Evolutionary conservation across 2,888 invertebrate species (phyloP).

Genomic region (Scotopteryx bipunctaria): DNA sequence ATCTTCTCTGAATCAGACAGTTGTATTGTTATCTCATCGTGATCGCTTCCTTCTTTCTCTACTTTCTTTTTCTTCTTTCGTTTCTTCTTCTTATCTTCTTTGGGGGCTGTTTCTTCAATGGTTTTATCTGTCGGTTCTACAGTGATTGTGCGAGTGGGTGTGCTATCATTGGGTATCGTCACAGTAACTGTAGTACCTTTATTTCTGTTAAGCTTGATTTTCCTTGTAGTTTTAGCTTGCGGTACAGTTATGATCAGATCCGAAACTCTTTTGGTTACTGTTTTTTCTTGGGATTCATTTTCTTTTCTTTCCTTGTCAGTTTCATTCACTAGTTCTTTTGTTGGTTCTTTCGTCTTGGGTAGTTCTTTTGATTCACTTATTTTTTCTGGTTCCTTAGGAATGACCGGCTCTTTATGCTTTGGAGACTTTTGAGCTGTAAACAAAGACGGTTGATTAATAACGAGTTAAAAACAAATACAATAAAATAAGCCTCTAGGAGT

Average conservation of each 20-base stretch:
- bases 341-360: background rate
- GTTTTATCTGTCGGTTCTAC: conserved; percentile 16
- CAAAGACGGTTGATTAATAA: too few species aligned
- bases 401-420: conserved; percentile 1
- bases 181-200: conserved; percentile 42
- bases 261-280: conserved; percentile 58
- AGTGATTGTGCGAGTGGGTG: background rate
- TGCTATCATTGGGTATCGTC: conserved; percentile 9
- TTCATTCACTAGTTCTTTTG: background rate
- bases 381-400: conserved; percentile 9
- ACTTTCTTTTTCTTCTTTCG: conserved; percentile 56
- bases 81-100: conserved; percentile 41
- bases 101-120: conserved; percentile 4
- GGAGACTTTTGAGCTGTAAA: background rate
- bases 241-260: conserved; percentile 69
- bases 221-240: conserved; percentile 56
- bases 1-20: conserved; percentile 77
- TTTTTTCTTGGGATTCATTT: conserved; percentile 22
- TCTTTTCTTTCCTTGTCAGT: conserved; percentile 26
- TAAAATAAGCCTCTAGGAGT: too few species aligned
- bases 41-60: conserved; percentile 62
- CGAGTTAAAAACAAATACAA: too few species aligned
- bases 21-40: conserved; percentile 75
- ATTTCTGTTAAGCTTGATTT: conserved; percentile 71
- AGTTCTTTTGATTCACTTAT: conserved; percentile 7